phyloP scores from a whole-genome alignment of 2,888 invertebrate species.

The Calephelis perditalis region DNA sequence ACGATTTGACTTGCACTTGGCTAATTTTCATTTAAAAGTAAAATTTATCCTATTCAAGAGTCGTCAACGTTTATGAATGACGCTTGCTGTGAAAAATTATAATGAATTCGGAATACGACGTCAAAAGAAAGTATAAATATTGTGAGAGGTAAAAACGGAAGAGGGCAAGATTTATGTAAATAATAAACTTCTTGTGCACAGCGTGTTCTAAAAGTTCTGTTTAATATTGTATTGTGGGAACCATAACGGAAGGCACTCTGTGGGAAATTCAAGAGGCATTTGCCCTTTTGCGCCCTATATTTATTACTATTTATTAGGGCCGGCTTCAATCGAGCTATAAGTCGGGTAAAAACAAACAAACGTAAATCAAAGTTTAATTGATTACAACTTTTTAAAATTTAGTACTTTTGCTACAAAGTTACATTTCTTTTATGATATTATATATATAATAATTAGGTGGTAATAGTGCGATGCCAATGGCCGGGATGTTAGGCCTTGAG shows the following conservation, averaged over 20 bases:
- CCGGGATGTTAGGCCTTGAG: too few relatives aligned
- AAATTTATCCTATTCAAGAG: not conserved
- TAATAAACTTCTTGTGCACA: not conserved
- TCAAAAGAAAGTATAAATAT: constrained; percentile 10
- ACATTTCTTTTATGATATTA: too few relatives aligned
- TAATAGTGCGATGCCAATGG: too few relatives aligned
- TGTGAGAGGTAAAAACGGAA: not conserved
- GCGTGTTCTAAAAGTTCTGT: not conserved
- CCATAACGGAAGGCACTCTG: constrained; percentile 4
- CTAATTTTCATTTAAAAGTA: too few relatives aligned
- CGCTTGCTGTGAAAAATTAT: not conserved
- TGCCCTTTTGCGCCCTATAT: constrained; percentile 1
- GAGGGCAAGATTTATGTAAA: not conserved
- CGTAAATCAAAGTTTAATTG: too few relatives aligned
- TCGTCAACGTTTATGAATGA: constrained; percentile 1
- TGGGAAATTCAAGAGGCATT: not conserved
- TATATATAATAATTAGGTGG: too few relatives aligned
- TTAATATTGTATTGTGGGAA: constrained; percentile 7
- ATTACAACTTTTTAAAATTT: too few relatives aligned
- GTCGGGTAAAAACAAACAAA: too few relatives aligned
- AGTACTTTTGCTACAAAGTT: too few relatives aligned
- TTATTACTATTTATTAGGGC: not conserved
- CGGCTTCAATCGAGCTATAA: too few relatives aligned
- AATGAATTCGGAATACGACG: not conserved
- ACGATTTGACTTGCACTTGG: too few relatives aligned